Conservation (phyloP, 2,888 invertebrate species). For the Alcis repandata region DNA sequence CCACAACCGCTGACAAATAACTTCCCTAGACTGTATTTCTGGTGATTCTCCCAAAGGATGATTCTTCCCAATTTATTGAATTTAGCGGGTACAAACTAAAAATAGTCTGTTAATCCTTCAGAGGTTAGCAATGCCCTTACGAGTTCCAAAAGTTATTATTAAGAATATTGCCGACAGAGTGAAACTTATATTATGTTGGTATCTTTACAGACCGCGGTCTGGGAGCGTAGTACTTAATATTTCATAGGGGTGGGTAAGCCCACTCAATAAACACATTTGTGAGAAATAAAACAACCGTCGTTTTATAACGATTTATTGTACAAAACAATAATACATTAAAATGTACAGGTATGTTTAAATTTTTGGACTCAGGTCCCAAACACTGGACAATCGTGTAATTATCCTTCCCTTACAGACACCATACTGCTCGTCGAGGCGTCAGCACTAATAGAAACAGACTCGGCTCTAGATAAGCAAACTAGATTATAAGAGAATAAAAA, state of each 20-base stretch:
- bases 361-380: conserved; percentile 86
- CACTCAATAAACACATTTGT: not conserved
- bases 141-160: no score
- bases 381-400: conserved; percentile 82
- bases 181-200: no score
- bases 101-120: no score
- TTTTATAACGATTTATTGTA: conserved; percentile 88
- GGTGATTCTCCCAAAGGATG: no score
- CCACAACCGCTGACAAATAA: no score
- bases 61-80: no score
- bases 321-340: conserved; percentile 88
- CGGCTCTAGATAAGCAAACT: conserved; percentile 85
- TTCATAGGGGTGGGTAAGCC: not conserved
- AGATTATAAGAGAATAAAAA: conserved; percentile 82
- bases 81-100: no score
- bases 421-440: conserved; percentile 86
- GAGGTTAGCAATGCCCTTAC: no score
- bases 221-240: no score
- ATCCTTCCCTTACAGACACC: conserved; percentile 86
- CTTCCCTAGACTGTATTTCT: no score
- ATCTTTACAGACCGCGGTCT: no score
- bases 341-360: conserved; percentile 87
- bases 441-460: conserved; percentile 85
- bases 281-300: conserved; percentile 72
- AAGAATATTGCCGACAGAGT: no score